Conservation (phyloP, 2,888 invertebrate species). For the Amblyteles armatorius region DNA sequence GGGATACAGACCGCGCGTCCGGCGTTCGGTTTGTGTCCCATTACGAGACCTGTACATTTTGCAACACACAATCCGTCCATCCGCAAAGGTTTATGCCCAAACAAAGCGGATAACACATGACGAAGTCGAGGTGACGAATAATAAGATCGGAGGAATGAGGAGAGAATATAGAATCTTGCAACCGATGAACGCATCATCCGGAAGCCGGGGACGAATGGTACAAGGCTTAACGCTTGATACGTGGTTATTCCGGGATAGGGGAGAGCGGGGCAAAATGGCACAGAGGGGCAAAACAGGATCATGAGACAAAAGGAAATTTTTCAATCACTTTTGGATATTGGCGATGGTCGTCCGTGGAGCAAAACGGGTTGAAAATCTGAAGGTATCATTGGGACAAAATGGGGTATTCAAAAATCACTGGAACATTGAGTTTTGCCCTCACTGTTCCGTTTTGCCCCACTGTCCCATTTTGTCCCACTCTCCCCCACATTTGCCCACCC, state of each 20-base stretch:
- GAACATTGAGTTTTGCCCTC: too few species aligned
- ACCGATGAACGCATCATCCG: background rate
- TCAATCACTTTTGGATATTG: too few species aligned
- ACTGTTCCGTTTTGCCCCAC: too few species aligned
- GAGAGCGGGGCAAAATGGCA: too few species aligned
- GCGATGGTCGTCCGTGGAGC: too few species aligned
- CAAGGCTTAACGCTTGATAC: constrained; percentile 31
- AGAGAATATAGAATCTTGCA: constrained; percentile 13
- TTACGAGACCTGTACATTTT: constrained; percentile 9
- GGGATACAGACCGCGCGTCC: background rate
- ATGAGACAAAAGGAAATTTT: too few species aligned
- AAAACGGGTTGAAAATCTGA: too few species aligned
- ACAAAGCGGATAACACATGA: constrained; percentile 32
- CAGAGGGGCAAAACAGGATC: too few species aligned
- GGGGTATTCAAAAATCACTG: too few species aligned
- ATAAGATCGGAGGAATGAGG: background rate
- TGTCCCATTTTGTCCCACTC: too few species aligned
- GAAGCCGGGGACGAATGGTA: constrained; percentile 8
- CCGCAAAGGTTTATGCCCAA: constrained; percentile 34
- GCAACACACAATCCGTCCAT: constrained; percentile 26
- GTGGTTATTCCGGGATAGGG: constrained; percentile 25
- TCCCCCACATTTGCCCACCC: background rate
- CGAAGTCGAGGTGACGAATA: constrained; percentile 23
- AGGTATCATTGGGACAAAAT: too few species aligned
- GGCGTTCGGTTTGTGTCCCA: constrained; percentile 11